These are phyloP conservation scores for Onychomys leucogaster DNA, from an alignment of 2,797 vertebrate species.

Conservation along the genomic window DNA sequence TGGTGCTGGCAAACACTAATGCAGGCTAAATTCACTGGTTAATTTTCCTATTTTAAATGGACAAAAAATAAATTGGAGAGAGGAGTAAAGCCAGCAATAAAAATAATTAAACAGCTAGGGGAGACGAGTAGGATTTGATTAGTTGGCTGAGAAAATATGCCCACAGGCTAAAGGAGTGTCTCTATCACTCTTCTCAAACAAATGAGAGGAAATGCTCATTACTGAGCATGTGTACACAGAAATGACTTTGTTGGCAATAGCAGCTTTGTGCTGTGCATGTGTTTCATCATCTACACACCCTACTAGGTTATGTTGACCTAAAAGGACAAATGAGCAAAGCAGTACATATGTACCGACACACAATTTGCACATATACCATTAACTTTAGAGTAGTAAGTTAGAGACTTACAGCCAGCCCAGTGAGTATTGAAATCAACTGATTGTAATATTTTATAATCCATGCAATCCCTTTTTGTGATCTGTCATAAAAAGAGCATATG, in stretches of 20 bases:
- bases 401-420: background rate
- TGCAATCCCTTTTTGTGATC: background rate
- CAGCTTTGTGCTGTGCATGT: rapidly evolving
- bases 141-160: constrained; percentile 49
- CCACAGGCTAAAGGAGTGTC: background rate
- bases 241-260: background rate
- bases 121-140: background rate
- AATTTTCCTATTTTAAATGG: constrained; percentile 66
- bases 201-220: constrained; percentile 31
- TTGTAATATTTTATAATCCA: background rate
- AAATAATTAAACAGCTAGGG: constrained; percentile 70
- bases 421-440: background rate
- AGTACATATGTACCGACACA: too few species aligned
- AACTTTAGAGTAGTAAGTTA: background rate
- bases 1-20: background rate
- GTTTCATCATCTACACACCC: background rate
- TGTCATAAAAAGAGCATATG: background rate
- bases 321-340: background rate
- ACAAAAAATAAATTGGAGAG: constrained; percentile 48
- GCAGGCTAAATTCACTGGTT: background rate
- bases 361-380: background rate
- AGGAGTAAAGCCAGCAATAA: constrained; percentile 38
- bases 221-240: background rate
- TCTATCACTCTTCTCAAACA: constrained; percentile 47
- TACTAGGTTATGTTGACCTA: background rate